phyloP scores from a whole-genome alignment of 2,113 vertebrate genomes.

The Carlito syrichta region DNA sequence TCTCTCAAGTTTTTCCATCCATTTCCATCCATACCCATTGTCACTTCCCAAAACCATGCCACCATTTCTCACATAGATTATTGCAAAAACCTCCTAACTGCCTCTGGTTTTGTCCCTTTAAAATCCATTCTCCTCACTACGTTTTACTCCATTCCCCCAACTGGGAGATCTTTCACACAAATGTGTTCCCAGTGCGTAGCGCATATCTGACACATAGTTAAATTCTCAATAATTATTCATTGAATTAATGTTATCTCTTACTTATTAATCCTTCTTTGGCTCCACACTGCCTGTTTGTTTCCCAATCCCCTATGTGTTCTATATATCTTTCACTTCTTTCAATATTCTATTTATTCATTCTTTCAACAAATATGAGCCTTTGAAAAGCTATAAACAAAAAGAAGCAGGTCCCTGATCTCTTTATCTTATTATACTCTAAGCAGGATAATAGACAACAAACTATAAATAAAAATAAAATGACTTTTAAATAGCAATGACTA shows the following conservation, averaged over 20 bases:
- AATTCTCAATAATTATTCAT: background rate
- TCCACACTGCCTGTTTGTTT: background rate
- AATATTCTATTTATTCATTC: background rate
- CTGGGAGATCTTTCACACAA: background rate
- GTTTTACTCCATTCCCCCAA: background rate
- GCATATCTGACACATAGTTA: background rate
- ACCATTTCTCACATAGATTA: background rate
- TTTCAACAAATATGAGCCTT: background rate
- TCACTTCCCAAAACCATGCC: background rate
- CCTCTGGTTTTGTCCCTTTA: background rate
- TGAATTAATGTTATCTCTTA: background rate
- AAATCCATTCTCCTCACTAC: background rate
- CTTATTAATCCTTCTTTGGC: background rate
- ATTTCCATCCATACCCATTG: background rate
- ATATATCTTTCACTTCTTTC: background rate
- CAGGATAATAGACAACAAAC: background rate
- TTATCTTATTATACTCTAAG: background rate
- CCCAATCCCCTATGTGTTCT: background rate
- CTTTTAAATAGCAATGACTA: background rate
- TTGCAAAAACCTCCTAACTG: background rate
- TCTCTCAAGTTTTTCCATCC: background rate
- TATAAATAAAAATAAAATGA: background rate
- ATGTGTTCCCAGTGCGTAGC: background rate
- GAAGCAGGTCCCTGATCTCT: background rate
- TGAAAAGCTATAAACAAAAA: background rate